phyloP scores from a whole-genome alignment of 2,113 vertebrate species.

The pig (Sus scrofa) region T2T-Sscrofa CM000813.6:151702001-151702500 shows the following conservation, averaged over 20 bases:
- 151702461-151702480: too few relatives aligned
- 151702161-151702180: neutral
- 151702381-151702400: too few relatives aligned
- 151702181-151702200: neutral
- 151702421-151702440: too few relatives aligned
- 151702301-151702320: neutral
- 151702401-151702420: too few relatives aligned
- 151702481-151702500: too few relatives aligned
- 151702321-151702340: neutral
- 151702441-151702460: too few relatives aligned
- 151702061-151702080: neutral
- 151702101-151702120: conserved; percentile 52
- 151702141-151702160: neutral
- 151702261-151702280: conserved; percentile 32
- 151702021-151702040: neutral
- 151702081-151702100: neutral
- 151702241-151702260: neutral
- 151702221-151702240: neutral
- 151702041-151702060: conserved; percentile 9
- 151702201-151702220: neutral
- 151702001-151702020: neutral
- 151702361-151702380: too few relatives aligned
- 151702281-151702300: conserved; percentile 7
- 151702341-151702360: neutral
- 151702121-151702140: neutral